A percentile compares a stretch with the other conserved stretches of the same genome.
Evolutionary conservation across 2,888 invertebrate species (phyloP).

Genomic region (Graphium colonna): DNA sequence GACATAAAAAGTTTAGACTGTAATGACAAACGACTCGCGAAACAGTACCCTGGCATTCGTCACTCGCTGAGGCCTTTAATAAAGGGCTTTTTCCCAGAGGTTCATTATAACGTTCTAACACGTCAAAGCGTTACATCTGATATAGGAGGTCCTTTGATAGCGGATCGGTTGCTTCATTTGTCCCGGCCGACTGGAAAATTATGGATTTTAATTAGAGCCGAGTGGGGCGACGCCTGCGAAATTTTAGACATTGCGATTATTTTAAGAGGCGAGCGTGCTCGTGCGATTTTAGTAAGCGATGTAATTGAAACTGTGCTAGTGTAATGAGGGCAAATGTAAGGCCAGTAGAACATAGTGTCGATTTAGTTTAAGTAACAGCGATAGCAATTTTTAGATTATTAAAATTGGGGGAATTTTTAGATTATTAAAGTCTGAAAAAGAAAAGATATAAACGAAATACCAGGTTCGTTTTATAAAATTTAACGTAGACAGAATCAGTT

Average conservation of each 20-base stretch:
- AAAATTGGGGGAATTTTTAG: no score
- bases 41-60: slow-evolving; percentile 16
- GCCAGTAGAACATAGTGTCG: no score
- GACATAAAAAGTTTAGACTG: not conserved
- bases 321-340: not conserved
- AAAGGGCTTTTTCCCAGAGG: slow-evolving; percentile 21
- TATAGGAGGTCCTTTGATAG: slow-evolving; percentile 22
- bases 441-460: no score
- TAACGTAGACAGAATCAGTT: no score
- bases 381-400: no score
- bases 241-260: slow-evolving; percentile 7
- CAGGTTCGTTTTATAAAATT: no score
- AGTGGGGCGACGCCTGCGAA: slow-evolving; percentile 1
- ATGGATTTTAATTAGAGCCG: slow-evolving; percentile 27
- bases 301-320: not conserved
- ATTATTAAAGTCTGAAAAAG: no score
- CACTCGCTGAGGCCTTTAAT: slow-evolving; percentile 17
- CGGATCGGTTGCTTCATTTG: slow-evolving; percentile 24
- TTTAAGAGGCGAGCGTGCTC: not conserved
- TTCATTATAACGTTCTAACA: slow-evolving; percentile 23
- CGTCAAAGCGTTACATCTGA: slow-evolving; percentile 23
- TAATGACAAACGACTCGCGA: slow-evolving; percentile 9
- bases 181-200: slow-evolving; percentile 21
- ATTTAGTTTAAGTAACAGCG: no score
- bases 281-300: not conserved